Evolutionary conservation across 2,113 vertebrate genomes (phyloP).

Genomic region (Riparia riparia): DNA sequence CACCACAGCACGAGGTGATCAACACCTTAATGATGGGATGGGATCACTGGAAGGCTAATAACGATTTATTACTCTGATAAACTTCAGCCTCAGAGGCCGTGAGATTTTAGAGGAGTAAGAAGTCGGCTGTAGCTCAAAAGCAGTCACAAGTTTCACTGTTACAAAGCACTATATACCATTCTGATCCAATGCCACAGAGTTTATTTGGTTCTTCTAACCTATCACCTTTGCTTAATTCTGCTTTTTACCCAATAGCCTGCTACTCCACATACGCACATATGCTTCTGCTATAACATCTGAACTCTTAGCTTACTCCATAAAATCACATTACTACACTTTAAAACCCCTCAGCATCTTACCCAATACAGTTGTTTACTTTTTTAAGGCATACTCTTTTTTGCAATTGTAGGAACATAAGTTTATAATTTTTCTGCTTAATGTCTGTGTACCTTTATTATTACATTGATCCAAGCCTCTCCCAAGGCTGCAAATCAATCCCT

Average conservation of each 20-base stretch:
- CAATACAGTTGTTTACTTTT: not conserved
- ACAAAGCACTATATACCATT: not conserved
- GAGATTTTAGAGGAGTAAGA: not conserved
- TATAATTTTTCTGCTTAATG: not conserved
- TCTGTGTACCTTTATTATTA: not conserved
- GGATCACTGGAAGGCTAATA: not conserved
- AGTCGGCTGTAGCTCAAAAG: not conserved
- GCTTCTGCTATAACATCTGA: not conserved
- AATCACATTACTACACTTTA: not conserved
- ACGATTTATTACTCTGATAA: not conserved
- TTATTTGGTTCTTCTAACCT: not conserved
- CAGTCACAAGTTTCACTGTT: not conserved
- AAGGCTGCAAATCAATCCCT: not conserved
- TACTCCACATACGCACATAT: no score
- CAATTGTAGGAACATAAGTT: not conserved
- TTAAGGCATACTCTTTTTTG: not conserved
- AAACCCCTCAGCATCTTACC: not conserved
- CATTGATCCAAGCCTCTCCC: not conserved
- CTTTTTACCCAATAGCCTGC: not conserved
- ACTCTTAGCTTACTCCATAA: not conserved
- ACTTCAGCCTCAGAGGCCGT: not conserved
- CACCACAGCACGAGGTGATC: accelerated
- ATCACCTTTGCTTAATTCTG: not conserved
- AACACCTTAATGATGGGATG: not conserved
- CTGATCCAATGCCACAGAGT: not conserved